A percentile compares a stretch with the other conserved stretches of the same genome.
These are phyloP conservation scores for Archocentrus centrarchus DNA, from an alignment of 2,113 vertebrate species.

Conservation along the genomic window DNA sequence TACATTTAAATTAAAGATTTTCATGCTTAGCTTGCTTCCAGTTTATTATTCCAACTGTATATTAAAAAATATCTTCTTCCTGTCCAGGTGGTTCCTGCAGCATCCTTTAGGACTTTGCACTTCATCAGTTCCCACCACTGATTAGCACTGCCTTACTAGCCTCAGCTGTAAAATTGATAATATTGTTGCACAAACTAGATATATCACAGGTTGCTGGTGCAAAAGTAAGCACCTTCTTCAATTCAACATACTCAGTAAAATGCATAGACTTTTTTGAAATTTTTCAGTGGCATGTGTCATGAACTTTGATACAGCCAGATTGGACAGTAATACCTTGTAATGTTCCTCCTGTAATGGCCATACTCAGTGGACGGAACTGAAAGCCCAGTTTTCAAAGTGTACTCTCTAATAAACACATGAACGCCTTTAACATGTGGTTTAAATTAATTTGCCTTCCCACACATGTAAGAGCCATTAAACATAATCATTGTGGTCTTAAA, in stretches of 20 bases:
- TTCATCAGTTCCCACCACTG: background rate
- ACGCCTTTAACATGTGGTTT: slow-evolving; percentile 69
- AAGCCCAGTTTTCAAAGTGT: slow-evolving; percentile 34
- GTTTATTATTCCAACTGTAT: background rate
- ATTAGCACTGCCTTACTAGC: slow-evolving; percentile 21
- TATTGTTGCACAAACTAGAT: slow-evolving; percentile 15
- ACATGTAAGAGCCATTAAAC: slow-evolving; percentile 73
- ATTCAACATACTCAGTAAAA: background rate
- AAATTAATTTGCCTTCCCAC: slow-evolving; percentile 70
- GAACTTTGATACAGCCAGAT: slow-evolving; percentile 24
- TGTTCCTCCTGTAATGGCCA: slow-evolving; percentile 41
- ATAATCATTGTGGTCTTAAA: slow-evolving; percentile 53
- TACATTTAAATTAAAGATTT: background rate
- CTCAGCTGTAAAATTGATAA: slow-evolving; percentile 11
- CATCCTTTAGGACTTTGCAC: slow-evolving; percentile 9
- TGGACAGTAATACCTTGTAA: slow-evolving; percentile 59
- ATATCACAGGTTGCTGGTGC: slow-evolving; percentile 34
- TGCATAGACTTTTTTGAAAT: slow-evolving; percentile 4
- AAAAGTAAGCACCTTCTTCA: background rate
- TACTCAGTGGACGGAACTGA: slow-evolving; percentile 39
- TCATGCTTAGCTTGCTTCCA: background rate
- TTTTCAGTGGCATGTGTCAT: slow-evolving; percentile 13
- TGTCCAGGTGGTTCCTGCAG: background rate
- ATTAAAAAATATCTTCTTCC: slow-evolving; percentile 3
- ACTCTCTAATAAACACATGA: slow-evolving; percentile 71